These are phyloP conservation scores for Schizotus pectinicornis DNA, from an alignment of 2,888 invertebrate genomes.

Conservation along the genomic window DNA sequence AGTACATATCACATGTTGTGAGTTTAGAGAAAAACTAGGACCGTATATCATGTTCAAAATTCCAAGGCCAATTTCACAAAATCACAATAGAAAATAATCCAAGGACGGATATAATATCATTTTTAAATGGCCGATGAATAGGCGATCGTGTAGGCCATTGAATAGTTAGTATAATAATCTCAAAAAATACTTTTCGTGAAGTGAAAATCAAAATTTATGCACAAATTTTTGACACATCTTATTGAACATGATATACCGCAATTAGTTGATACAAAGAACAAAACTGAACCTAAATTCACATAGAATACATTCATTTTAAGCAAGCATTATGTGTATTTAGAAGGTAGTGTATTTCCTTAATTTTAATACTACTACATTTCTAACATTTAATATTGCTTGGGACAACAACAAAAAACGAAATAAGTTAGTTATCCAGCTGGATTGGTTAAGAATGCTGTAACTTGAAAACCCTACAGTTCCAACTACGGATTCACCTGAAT, in stretches of 20 bases:
- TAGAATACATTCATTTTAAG: constrained; percentile 28
- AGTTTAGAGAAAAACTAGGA: constrained; percentile 34
- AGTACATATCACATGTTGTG: constrained; percentile 49
- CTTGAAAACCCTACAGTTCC: constrained; percentile 17
- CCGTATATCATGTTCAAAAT: constrained; percentile 37
- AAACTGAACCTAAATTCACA: constrained; percentile 22
- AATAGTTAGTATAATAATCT: constrained; percentile 16
- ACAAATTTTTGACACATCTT: constrained; percentile 9
- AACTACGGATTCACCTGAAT: not conserved
- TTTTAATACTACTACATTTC: constrained; percentile 35
- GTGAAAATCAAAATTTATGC: constrained; percentile 21
- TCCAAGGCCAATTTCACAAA: constrained; percentile 32
- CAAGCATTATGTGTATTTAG: constrained; percentile 32
- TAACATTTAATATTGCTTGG: constrained; percentile 47
- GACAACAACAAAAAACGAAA: constrained; percentile 34
- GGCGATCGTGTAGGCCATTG: constrained; percentile 29
- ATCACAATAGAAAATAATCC: constrained; percentile 28
- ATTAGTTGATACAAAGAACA: constrained; percentile 23
- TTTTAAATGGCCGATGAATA: constrained; percentile 29
- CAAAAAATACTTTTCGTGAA: constrained; percentile 23
- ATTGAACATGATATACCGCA: constrained; percentile 40
- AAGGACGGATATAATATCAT: constrained; percentile 39
- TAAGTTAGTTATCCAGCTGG: constrained; percentile 19
- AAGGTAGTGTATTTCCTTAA: constrained; percentile 31
- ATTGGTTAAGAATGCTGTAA: constrained; percentile 24